Conservation (phyloP, 1,140 invertebrate genomes). For the Aphelenchoides fujianensis region DNA sequence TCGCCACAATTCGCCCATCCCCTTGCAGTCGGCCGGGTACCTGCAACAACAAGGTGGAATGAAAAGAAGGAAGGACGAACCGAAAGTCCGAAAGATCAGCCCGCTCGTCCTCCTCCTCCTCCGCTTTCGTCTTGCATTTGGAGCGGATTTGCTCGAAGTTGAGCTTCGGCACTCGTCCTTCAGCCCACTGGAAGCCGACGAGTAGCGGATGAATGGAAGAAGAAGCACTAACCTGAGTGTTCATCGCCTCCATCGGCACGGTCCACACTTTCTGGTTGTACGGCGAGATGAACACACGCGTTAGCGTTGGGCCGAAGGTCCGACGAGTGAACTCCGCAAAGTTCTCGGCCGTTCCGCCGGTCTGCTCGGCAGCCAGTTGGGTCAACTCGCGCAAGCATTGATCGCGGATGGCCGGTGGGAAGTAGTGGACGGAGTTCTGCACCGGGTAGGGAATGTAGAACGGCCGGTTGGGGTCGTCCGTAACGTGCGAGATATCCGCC, state of each 20-base stretch:
- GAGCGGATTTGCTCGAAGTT: conserved; percentile 20
- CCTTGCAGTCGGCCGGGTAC: conserved; percentile 41
- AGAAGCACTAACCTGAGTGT: too few species aligned
- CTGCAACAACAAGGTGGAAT: conserved; percentile 23
- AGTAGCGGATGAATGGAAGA: too few species aligned
- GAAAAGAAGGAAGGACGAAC: background rate
- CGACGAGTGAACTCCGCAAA: conserved; percentile 35
- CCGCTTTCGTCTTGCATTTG: too few species aligned
- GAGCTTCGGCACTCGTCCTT: conserved; percentile 42
- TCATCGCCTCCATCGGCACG: too few species aligned
- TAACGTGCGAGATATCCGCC: conserved; percentile 40
- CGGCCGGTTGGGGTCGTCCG: background rate
- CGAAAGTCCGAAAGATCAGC: background rate
- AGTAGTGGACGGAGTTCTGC: conserved; percentile 42
- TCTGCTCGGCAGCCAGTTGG: background rate
- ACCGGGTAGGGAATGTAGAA: conserved; percentile 47
- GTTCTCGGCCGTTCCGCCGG: conserved; percentile 26
- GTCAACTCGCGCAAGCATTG: conserved; percentile 39
- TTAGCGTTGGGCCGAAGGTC: conserved; percentile 37
- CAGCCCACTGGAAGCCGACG: conserved; percentile 28
- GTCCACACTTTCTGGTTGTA: conserved; percentile 50
- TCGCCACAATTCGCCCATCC: conserved; percentile 41
- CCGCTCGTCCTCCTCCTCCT: background rate
- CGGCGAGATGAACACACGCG: conserved; percentile 40
- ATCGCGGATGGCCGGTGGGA: conserved; percentile 32